Base-by-base conservation (phyloP, 2,113 vertebrate genomes). In the Axis porcinus region DNA sequence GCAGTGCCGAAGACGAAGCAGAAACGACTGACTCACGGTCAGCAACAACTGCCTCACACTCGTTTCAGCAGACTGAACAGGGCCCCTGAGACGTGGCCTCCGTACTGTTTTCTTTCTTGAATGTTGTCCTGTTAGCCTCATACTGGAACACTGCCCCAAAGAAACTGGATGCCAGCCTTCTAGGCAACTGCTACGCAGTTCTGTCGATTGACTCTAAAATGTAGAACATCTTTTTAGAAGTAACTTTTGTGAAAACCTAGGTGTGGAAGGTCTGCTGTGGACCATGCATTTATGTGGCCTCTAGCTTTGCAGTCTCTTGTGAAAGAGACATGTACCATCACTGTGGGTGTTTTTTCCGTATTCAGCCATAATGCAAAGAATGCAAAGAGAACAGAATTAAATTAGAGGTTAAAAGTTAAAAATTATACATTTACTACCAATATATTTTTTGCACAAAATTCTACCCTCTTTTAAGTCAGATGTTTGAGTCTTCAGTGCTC, bases 11-110 rank as follows among this genome's bases (percentile, higher is more conserved):
- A 92, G 99, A 99, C 2, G 99, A 99, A 98, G 98, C 98, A 76
- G 99, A 99, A 95, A 99, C 99, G 33, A 97, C 99, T 27, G 99
- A 99, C 98, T 99, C 99, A 97, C 99, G 99, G 99, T 99, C 98
- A 81, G 99, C 99, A 95, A 99, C 99, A 40, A 98, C 99, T 30
- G 99, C 99, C 98, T 98, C 99, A 97, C 99, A 99, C 99, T 99
- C 67, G 98, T 95, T 96, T 96, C 89, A 92, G 93, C 96, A 84
- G 97, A 85, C 85, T 93, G 28, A 94, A 85, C 47, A 62, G 94
- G 43, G 52, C 70, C 64, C 97, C 97, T 23, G 97, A 64, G 86
- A 86, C 95, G 40, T 62, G 92, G 97, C 94, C 86, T 94, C 62
- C 82, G 94, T 67, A 33, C 96, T 2, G 0, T 14, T 58, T 28